Base-by-base conservation (phyloP, 2,113 vertebrate species). In the Pleuronectes platessa region DNA sequence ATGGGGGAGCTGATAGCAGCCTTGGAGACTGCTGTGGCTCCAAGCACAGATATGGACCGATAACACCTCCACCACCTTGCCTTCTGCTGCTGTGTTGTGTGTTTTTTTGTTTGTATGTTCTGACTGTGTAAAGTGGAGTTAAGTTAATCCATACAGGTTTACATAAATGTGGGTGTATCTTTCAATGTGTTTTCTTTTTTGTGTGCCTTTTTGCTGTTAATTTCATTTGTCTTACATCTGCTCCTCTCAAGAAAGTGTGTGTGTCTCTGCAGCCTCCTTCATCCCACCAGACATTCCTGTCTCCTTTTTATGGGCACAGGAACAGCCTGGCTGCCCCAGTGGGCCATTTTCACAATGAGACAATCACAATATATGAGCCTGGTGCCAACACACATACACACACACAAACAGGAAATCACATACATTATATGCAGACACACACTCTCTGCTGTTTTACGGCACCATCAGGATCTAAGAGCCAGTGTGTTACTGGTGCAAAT, bases 1-100 rank as follows among this genome's bases (percentile, higher is more conserved):
- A 97, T 97, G 95, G 96, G 95, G 92, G 95, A 95, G 95, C 96
- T 97, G 97, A 97, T 98, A 97, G 96, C 96, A 96, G 95, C 96
- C 96, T 96, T 94, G 95, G 96, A 97, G 97, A 97, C 96, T 94
- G 94, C 89, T 93, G 95, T 93, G 94, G 95, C 96, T 96, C 95
- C 91, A 74, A 94, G 95, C 96, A 93, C 95, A 97, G 96, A 96
- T 96, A 94, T 94, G 95, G 96, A 94, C 95, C 93, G 96, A 97
- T 98, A 97, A 95, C 92, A 94, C 94, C 94, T 94, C 94, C 92
- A 92, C 95, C 95, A 96, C 94, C 94, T 94, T 92, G 92, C 93
- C 95, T 75, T 61, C 84, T 81, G 68, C 75, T 63, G 35, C 61
- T 42, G 61, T 27, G 35, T 78, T 73, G 74, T 63, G 20, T 67